These are phyloP conservation scores for Augochlora pura DNA, from an alignment of 1,140 invertebrate genomes.

Conservation along the genomic window DNA sequence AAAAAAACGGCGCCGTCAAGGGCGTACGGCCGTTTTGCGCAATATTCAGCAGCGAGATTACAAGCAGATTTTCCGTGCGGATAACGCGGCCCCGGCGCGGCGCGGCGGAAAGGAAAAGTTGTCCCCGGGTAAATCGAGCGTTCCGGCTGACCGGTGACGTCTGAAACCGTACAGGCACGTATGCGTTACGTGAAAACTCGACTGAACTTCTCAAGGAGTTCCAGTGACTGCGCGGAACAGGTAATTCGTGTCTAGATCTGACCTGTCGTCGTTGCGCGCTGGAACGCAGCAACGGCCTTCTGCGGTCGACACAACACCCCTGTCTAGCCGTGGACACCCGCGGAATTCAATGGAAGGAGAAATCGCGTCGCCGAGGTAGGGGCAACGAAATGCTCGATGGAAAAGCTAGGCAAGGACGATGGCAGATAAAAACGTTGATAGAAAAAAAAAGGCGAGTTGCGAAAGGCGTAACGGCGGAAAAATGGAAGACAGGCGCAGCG, in stretches of 20 bases:
- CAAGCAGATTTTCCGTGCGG: constrained; percentile 24
- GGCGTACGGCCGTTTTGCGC: constrained; percentile 6
- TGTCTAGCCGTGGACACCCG: not conserved
- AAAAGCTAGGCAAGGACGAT: too few species aligned
- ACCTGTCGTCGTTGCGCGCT: constrained; percentile 36
- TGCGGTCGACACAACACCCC: not conserved
- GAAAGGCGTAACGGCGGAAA: not conserved
- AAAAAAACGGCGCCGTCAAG: too few species aligned
- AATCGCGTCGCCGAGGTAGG: too few species aligned
- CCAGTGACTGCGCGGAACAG: constrained; percentile 56
- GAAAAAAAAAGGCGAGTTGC: too few species aligned
- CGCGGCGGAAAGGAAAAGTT: constrained; percentile 39
- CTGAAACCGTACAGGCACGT: not conserved
- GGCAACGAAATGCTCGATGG: too few species aligned
- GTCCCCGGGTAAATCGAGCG: constrained; percentile 39
- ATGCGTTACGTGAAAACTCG: constrained; percentile 54
- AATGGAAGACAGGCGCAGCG: not conserved
- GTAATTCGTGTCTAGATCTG: constrained; percentile 56
- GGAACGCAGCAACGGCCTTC: constrained; percentile 31
- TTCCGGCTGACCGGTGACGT: constrained; percentile 44
- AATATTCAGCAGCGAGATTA: not conserved
- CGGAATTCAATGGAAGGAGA: too few species aligned
- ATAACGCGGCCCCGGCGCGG: not conserved
- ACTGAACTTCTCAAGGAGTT: constrained; percentile 62
- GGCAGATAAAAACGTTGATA: too few species aligned